Evolutionary conservation across 2,797 vertebrate species (phyloP).

Genomic region (Acanthurus lineatus): DNA sequence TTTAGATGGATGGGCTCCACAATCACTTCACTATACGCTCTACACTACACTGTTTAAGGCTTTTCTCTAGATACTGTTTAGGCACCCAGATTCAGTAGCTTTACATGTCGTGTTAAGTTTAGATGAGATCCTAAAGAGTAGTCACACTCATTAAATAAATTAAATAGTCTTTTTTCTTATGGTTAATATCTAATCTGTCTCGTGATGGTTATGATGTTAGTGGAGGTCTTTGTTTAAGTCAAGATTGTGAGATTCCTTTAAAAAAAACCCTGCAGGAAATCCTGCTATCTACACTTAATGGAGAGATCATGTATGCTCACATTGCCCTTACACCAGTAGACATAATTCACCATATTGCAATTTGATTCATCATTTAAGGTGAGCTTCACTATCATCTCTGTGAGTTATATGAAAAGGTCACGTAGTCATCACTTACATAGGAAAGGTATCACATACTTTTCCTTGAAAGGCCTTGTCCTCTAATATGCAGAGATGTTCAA

Average conservation of each 20-base stretch:
- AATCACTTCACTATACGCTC: neutral
- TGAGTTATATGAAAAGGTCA: conserved; percentile 34
- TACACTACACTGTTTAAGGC: neutral
- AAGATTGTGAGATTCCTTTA: neutral
- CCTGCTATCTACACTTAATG: conserved; percentile 17
- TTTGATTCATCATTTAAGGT: conserved; percentile 23
- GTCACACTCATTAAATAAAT: no score
- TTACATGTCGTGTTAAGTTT: conserved; percentile 1
- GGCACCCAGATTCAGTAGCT: neutral
- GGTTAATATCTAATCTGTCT: neutral
- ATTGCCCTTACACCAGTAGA: conserved; percentile 18
- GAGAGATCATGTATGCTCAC: conserved; percentile 8
- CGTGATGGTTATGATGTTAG: neutral
- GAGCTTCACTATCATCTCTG: conserved; percentile 21
- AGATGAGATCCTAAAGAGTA: neutral
- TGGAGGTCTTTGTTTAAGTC: neutral
- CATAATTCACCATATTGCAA: conserved; percentile 5
- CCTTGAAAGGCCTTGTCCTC: conserved; percentile 6
- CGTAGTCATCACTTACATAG: conserved; percentile 14
- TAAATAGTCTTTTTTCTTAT: no score
- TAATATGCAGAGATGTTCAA: neutral
- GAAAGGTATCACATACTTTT: neutral
- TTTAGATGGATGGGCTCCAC: conserved; percentile 1
- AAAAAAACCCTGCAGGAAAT: no score
- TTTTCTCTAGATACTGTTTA: neutral